Base-by-base conservation (phyloP, 1,140 invertebrate species). In the Camponotus vicinus region DNA sequence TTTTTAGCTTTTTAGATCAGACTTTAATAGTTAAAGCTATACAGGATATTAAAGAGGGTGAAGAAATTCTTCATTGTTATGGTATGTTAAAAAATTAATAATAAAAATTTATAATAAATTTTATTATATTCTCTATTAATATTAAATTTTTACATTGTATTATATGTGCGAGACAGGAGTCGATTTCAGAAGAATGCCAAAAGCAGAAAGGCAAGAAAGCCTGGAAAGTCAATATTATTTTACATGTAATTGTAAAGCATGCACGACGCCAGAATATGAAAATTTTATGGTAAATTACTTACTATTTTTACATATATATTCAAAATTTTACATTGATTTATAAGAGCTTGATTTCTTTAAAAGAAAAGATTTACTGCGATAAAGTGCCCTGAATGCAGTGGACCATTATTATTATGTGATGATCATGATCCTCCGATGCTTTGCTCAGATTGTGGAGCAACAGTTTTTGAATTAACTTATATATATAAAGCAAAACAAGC, bases 1-100 rank as follows among this genome's bases (percentile, higher is more conserved):
- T 21, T 93, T 95, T 73, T 79, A 96, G 95, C 84, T 96, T 95
- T 79, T 93, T 92, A 86, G 92, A 94, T 76, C 90, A 95, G 49
- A 92, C 92, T 88, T 91, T 97, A 2, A 95, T 97, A 66, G 96
- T 97, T 1, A 95, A 96, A 93, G 95, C 96, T 8, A 94, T 95
- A 3, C 95, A 93, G 84, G 93, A 96, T 88, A 96, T 98, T 71
- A 82, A 92, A 15, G 79, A 88, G 27, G 96, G 96, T 37, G 94
- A 94, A 66, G 97, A 98, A 94, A 95, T 98, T 86, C 96, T 95
- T 61, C 98, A 98, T 93, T 98, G 97, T 92, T 98, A 98, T 95
- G 97, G 96, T 95, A 92, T 49, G 69, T 78, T 52, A 76, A 75
- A 63, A 71, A 40, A 88, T 73, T 27, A 27, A 27, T 0, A 0